A percentile compares a stretch with the other conserved stretches of the same genome.
These are phyloP conservation scores for Gastrophryne carolinensis DNA, from an alignment of 2,797 vertebrate genomes.

Conservation along the genomic window DNA sequence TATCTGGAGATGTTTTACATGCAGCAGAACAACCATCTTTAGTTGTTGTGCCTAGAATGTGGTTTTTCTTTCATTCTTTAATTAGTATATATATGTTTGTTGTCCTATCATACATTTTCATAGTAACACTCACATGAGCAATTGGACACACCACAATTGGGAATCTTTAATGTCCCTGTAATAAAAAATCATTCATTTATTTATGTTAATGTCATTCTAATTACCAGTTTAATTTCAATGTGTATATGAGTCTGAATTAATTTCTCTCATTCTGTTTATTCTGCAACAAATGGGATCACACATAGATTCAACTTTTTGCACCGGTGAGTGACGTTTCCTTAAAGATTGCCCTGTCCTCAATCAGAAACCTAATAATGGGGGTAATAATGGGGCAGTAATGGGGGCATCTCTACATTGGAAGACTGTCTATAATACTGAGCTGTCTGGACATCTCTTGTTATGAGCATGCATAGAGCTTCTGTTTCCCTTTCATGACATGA, in stretches of 20 bases:
- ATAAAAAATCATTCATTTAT: not conserved
- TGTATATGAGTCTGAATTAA: constrained; percentile 70
- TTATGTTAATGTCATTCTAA: not conserved
- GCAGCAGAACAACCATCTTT: too few species aligned
- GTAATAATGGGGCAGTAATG: not conserved
- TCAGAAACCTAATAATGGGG: constrained; percentile 52
- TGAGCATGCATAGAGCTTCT: constrained; percentile 57
- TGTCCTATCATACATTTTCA: not conserved
- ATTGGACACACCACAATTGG: too few species aligned
- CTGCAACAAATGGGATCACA: constrained; percentile 93
- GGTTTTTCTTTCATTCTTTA: not conserved
- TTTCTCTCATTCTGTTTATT: constrained; percentile 88
- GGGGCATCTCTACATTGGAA: constrained; percentile 57
- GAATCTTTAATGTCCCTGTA: not conserved
- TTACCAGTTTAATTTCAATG: not conserved
- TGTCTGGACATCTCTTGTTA: constrained; percentile 50
- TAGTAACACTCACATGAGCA: too few species aligned
- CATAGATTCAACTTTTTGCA: constrained; percentile 99
- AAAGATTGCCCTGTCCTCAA: constrained; percentile 72
- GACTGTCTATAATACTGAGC: constrained; percentile 52
- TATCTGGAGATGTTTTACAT: too few species aligned
- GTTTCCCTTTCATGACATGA: constrained; percentile 48
- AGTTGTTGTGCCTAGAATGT: too few species aligned
- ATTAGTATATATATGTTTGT: not conserved
- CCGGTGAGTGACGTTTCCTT: constrained; percentile 94